Conservation (phyloP, 1,140 invertebrate genomes). For the Ceratoteleas bidentatus region DNA sequence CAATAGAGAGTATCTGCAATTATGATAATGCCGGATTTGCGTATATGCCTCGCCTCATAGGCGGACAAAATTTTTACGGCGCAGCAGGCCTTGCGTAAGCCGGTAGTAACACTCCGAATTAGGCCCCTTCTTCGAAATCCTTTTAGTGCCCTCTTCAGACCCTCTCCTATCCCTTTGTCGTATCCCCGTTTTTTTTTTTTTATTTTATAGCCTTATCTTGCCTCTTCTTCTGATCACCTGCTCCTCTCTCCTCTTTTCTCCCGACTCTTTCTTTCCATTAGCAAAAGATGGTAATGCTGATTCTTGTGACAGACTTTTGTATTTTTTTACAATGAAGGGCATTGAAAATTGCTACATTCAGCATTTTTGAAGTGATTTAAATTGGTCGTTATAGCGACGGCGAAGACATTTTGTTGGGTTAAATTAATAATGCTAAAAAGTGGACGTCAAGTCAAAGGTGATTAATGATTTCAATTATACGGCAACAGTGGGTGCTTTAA, state of each 20-base stretch:
- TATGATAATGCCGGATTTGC: conserved; percentile 29
- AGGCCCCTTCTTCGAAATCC: conserved; percentile 70
- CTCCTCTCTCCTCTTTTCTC: conserved; percentile 43
- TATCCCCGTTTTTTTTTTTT: conserved; percentile 54
- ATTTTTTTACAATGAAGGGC: conserved; percentile 22
- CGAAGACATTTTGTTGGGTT: too few relatives aligned
- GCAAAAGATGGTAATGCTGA: conserved; percentile 52
- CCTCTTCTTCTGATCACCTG: conserved; percentile 58
- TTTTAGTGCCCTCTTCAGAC: conserved; percentile 60
- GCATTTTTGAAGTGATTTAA: conserved; percentile 23
- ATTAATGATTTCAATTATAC: too few relatives aligned
- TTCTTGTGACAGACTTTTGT: conserved; percentile 44
- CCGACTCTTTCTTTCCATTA: conserved; percentile 49
- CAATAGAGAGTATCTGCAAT: conserved; percentile 18
- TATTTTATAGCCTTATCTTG: conserved; percentile 57
- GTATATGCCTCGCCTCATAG: conserved; percentile 8
- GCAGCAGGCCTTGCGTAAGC: conserved; percentile 73
- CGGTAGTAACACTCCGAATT: conserved; percentile 75
- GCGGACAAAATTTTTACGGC: conserved; percentile 68
- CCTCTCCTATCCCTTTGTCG: conserved; percentile 49
- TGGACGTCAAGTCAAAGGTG: too few relatives aligned
- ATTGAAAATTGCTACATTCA: conserved; percentile 35
- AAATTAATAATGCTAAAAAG: too few relatives aligned
- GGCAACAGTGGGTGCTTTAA: too few relatives aligned
- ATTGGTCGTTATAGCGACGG: too few relatives aligned